These are phyloP conservation scores for Pao palembangensis DNA, from an alignment of 2,113 vertebrate species.

Conservation along the genomic window DNA sequence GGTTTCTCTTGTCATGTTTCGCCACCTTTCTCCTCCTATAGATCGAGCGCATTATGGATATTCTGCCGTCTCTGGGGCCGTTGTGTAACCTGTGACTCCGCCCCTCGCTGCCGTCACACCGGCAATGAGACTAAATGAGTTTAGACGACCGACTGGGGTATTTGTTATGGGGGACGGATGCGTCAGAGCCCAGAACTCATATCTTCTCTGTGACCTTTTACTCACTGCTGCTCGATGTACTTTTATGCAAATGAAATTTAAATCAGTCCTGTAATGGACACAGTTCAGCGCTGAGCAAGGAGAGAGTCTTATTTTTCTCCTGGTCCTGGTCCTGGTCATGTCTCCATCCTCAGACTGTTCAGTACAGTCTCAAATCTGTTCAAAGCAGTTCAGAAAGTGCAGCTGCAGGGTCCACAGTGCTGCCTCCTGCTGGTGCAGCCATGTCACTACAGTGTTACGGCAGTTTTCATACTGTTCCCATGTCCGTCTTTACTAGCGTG, in stretches of 20 bases:
- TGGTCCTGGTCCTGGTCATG: conserved; percentile 28
- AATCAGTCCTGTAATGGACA: conserved; percentile 43
- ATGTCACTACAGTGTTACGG: too few relatives aligned
- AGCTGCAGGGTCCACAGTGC: too few relatives aligned
- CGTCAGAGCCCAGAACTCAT: neutral
- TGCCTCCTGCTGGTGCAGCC: too few relatives aligned
- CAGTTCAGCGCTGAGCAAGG: conserved; percentile 35
- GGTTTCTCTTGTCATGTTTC: conserved; percentile 8
- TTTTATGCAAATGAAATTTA: conserved; percentile 60
- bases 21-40: conserved; percentile 33
- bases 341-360: too few relatives aligned
- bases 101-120: too few relatives aligned
- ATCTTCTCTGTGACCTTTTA: conserved; percentile 35
- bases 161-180: neutral
- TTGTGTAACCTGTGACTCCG: conserved; percentile 9
- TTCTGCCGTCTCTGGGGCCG: conserved; percentile 42
- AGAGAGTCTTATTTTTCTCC: conserved; percentile 47
- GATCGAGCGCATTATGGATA: conserved; percentile 53
- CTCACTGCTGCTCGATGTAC: conserved; percentile 39
- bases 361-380: too few relatives aligned
- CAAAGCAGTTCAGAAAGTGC: too few relatives aligned
- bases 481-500: conserved; percentile 46
- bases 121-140: too few relatives aligned
- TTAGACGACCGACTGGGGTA: too few relatives aligned
- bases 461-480: neutral